Evolutionary conservation across 2,888 invertebrate genomes (phyloP).

Genomic region (Tetropium fuscum): DNA sequence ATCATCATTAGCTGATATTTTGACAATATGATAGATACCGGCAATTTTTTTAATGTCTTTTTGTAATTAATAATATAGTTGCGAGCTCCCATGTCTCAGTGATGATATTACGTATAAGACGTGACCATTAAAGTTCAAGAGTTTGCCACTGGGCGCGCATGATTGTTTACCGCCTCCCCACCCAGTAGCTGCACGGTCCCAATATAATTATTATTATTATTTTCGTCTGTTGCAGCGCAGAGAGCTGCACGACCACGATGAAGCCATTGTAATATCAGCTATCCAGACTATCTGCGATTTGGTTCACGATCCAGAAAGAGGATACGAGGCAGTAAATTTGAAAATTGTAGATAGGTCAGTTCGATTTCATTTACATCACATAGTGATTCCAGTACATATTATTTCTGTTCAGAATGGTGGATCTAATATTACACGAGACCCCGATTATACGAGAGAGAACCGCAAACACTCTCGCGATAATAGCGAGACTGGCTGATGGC

Average conservation of each 20-base stretch:
- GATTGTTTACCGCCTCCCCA: no score
- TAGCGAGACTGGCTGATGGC: conserved; percentile 62
- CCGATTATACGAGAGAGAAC: conserved; percentile 61
- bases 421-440: conserved; percentile 54
- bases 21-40: no score
- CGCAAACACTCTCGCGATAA: conserved; percentile 58
- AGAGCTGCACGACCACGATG: conserved; percentile 62
- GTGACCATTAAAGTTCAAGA: no score
- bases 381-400: background rate
- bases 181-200: no score
- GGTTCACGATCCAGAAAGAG: conserved; percentile 65
- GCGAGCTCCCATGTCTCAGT: no score
- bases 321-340: conserved; percentile 63
- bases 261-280: conserved; percentile 60
- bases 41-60: no score
- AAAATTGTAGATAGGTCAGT: conserved; percentile 62
- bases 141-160: no score
- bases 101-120: no score
- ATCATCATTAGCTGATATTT: no score
- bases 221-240: conserved; percentile 56
- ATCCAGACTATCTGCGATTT: conserved; percentile 65
- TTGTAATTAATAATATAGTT: no score
- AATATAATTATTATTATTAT: no score
- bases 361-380: no score
- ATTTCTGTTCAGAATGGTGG: conserved; percentile 55